A percentile compares a stretch with the other conserved stretches of the same genome.
phyloP scores from a whole-genome alignment of 1,140 invertebrate species.

The Camponotus floridanus region DNA sequence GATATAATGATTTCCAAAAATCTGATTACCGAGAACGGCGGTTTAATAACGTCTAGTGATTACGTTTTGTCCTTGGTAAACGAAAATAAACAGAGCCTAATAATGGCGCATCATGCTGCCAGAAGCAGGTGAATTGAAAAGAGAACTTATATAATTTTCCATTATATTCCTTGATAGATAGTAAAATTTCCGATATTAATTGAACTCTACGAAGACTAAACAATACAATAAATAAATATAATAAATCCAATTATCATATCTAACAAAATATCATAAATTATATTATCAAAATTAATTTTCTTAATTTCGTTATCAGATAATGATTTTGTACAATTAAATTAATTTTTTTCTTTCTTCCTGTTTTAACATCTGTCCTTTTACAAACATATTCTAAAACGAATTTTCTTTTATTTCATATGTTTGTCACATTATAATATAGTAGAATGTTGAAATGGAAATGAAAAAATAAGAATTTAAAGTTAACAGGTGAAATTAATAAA shows the following conservation, averaged over 20 bases:
- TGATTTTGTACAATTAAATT: too few relatives aligned
- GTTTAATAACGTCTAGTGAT: conserved; percentile 86
- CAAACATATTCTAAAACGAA: too few relatives aligned
- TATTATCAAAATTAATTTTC: neutral
- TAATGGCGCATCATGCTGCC: conserved; percentile 84
- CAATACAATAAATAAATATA: neutral
- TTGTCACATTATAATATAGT: too few relatives aligned
- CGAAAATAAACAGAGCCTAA: conserved; percentile 87
- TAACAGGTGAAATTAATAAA: too few relatives aligned
- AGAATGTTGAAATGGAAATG: too few relatives aligned
- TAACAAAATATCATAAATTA: neutral
- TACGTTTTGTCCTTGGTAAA: conserved; percentile 87
- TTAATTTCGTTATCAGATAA: too few relatives aligned
- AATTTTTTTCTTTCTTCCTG: too few relatives aligned
- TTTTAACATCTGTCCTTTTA: too few relatives aligned
- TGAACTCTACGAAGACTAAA: neutral
- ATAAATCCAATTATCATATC: too few relatives aligned
- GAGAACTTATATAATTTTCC: neutral
- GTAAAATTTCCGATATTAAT: neutral
- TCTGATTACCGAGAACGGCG: conserved; percentile 86
- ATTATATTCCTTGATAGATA: neutral
- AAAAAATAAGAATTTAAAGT: too few relatives aligned
- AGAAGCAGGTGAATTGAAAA: neutral
- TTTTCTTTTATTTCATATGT: too few relatives aligned
- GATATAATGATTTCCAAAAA: conserved; percentile 86